Percentiles rank a stretch among this genome's conserved stretches.
These are phyloP conservation scores for Oryzaephilus surinamensis DNA, from an alignment of 1,140 invertebrate species.

Conservation along the genomic window DNA sequence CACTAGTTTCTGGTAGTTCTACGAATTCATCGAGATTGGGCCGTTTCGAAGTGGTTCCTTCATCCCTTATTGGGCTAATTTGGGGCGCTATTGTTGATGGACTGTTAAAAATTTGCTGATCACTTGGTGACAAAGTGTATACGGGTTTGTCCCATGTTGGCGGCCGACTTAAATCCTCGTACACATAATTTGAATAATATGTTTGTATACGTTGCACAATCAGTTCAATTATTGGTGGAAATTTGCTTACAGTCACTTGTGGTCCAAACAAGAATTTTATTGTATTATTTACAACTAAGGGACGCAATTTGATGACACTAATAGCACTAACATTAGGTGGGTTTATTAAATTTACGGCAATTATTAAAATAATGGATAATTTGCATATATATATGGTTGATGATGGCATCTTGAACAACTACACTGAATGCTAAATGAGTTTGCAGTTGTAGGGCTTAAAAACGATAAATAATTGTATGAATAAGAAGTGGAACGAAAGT, in stretches of 20 bases:
- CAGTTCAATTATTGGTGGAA: slow-evolving; percentile 50
- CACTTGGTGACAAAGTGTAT: slow-evolving; percentile 25
- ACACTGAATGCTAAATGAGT: too few relatives aligned
- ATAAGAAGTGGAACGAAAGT: too few relatives aligned
- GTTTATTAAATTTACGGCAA: too few relatives aligned
- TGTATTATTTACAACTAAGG: too few relatives aligned
- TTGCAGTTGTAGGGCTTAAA: too few relatives aligned
- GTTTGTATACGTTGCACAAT: slow-evolving; percentile 50
- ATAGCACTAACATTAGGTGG: too few relatives aligned
- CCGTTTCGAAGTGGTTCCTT: neutral
- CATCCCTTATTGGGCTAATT: neutral
- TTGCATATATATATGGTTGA: too few relatives aligned
- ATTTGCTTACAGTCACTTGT: slow-evolving; percentile 40
- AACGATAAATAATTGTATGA: too few relatives aligned
- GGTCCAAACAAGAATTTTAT: too few relatives aligned
- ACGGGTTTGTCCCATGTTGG: slow-evolving; percentile 29
- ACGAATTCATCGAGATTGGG: slow-evolving; percentile 11
- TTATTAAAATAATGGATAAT: too few relatives aligned
- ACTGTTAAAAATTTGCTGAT: slow-evolving; percentile 14
- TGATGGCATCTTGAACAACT: too few relatives aligned
- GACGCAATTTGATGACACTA: too few relatives aligned
- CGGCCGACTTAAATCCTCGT: slow-evolving; percentile 39
- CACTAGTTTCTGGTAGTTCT: slow-evolving; percentile 12
- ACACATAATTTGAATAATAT: slow-evolving; percentile 44
- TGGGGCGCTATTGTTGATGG: neutral